Percentiles rank a stretch among this genome's conserved stretches.
Evolutionary conservation across 2,113 vertebrate species (phyloP).

Genomic region (Rattus rattus): DNA sequence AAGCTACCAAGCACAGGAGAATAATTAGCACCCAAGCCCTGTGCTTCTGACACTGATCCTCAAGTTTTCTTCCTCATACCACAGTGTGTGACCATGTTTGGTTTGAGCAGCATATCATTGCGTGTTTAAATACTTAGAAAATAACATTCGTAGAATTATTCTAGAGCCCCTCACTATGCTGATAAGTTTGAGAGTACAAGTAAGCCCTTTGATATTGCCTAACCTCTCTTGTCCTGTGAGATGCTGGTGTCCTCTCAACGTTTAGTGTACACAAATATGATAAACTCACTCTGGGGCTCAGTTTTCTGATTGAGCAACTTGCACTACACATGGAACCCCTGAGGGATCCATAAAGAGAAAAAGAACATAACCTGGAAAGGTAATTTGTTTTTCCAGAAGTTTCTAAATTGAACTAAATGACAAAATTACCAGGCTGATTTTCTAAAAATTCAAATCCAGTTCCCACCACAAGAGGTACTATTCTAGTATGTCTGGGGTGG

Average conservation of each 20-base stretch:
- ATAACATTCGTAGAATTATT: not conserved
- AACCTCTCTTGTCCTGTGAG: not conserved
- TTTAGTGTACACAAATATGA: not conserved
- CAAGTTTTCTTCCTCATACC: not conserved
- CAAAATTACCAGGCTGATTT: constrained; percentile 35
- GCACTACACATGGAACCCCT: not conserved
- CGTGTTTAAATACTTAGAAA: constrained; percentile 21
- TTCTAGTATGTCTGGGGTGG: constrained; percentile 43
- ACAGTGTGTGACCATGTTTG: not conserved
- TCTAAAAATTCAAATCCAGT: constrained; percentile 59
- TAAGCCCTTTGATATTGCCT: not conserved
- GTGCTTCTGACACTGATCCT: not conserved
- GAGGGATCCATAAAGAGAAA: not conserved
- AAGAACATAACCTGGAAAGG: not conserved
- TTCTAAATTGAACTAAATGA: constrained; percentile 42
- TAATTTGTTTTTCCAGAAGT: not conserved
- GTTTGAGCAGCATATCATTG: not conserved
- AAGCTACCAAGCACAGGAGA: not conserved
- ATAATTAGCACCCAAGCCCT: not conserved
- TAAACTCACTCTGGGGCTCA: not conserved
- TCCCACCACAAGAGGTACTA: constrained; percentile 30
- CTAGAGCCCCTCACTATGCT: not conserved
- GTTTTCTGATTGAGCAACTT: not conserved
- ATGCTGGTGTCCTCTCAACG: not conserved
- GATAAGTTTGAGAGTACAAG: not conserved